A percentile compares a stretch with the other conserved stretches of the same genome.
phyloP scores from a whole-genome alignment of 2,113 vertebrate species.

The Neodon shergylaensis region DNA sequence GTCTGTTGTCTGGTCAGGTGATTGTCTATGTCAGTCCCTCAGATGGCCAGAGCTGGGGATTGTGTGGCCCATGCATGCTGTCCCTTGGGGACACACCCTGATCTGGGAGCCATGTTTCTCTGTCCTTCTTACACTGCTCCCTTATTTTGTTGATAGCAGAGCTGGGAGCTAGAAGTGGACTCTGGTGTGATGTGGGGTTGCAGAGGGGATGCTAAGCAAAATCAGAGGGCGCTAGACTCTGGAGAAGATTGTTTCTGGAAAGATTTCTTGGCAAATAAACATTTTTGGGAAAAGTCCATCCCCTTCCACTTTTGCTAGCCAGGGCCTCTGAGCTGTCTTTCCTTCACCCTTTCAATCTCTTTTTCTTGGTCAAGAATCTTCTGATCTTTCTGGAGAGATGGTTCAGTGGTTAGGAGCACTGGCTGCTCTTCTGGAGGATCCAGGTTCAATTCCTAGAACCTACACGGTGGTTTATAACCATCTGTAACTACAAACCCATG shows the following conservation, averaged over 20 bases:
- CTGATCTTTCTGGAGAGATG: not conserved
- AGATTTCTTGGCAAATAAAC: conserved; percentile 46
- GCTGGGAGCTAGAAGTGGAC: too few species aligned
- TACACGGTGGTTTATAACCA: not conserved
- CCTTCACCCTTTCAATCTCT: not conserved
- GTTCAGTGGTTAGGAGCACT: not conserved
- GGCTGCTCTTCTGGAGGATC: not conserved
- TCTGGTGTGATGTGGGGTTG: not conserved
- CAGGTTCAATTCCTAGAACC: not conserved
- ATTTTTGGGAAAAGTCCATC: conserved; percentile 69
- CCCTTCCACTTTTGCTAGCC: not conserved
- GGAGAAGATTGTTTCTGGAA: conserved; percentile 76
- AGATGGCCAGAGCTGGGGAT: too few species aligned
- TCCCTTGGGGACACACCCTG: too few species aligned
- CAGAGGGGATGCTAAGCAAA: conserved; percentile 59
- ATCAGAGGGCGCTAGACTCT: conserved; percentile 72
- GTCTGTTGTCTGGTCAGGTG: too few species aligned
- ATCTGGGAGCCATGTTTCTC: too few species aligned
- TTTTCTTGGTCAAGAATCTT: not conserved
- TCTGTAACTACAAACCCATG: not conserved
- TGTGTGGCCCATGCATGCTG: too few species aligned
- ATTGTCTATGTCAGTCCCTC: too few species aligned
- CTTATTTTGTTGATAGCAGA: too few species aligned
- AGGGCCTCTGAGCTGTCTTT: not conserved
- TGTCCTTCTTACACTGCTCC: too few species aligned